Percentiles rank a stretch among this genome's conserved stretches.
Evolutionary conservation across 2,797 vertebrate genomes (phyloP).

Genomic region (Alosa sapidissima): DNA sequence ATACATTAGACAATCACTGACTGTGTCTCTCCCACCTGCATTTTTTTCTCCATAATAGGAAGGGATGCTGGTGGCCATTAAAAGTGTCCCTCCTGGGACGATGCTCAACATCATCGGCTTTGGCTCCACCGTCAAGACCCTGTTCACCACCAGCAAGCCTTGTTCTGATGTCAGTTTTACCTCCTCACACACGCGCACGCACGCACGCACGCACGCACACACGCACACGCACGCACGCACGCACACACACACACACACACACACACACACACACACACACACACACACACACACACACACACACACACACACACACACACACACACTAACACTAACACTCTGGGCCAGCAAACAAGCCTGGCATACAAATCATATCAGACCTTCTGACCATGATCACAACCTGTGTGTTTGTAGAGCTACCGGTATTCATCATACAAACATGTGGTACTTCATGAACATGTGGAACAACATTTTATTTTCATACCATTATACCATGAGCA

Average conservation of each 20-base stretch:
- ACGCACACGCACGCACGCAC: not conserved
- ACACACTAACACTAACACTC: no score
- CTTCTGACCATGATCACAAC: not conserved
- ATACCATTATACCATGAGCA: not conserved
- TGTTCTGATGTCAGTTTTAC: constrained; percentile 84
- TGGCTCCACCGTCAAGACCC: constrained; percentile 73
- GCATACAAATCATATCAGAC: no score
- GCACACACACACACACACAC: not conserved
- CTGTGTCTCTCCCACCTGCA: not conserved
- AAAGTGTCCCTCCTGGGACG: constrained; percentile 86
- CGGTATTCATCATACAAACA: no score
- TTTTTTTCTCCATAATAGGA: constrained; percentile 71
- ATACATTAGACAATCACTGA: not conserved
- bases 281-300: not conserved
- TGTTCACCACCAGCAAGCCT: constrained; percentile 86
- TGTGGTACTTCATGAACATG: no score
- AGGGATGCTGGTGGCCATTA: constrained; percentile 87
- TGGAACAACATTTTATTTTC: no score
- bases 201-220: not conserved
- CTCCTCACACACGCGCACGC: not conserved
- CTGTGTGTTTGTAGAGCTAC: not conserved
- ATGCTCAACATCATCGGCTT: constrained; percentile 86
- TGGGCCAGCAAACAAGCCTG: not conserved
- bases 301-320: not conserved
- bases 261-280: not conserved